Evolutionary conservation across 1,140 invertebrate species (phyloP), one percentile per base, ranked within the genome.

Genomic region (Calephelis virginiensis): DNA sequence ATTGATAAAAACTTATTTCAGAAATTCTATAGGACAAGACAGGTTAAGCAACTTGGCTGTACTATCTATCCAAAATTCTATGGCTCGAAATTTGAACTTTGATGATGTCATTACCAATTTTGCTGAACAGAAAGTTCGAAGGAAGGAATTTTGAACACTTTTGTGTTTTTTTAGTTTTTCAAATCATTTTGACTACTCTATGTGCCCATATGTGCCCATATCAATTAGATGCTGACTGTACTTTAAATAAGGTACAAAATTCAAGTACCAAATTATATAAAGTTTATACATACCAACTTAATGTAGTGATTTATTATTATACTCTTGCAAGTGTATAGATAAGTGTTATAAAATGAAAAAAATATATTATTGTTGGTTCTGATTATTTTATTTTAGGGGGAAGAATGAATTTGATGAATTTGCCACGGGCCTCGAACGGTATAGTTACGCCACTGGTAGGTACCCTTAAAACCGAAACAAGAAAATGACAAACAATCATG

Each of bases 61-160:
- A 67, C 14, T 67, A 37, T 69, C 69, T 38, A 71, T 71, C 37
- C 65, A 74, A 74, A 47, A 69, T 71, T 71, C 69, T 47, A 66
- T 74, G 60, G 70, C 66, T 61, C 60, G 64, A 72, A 61, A 6
- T 68, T 17, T 17, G 17, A 17, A 28, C 28, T 28, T 28, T 28
- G 28, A 28, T 28, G 28, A 28, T 28, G 5, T 69, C 47, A 69
- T 70, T 63, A 49, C 13, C 17, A 74, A 66, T 67, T 74, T 70
- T 74, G 63, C 72, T 46, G 61, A 70, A 74, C 67, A 70, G 38
- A 69, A 69, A 68, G 61, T 49, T 4, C 28, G 5, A 28, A 4
- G 28, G 28, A 28, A 28, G 28, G 28, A 28, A 28, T 28, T 28
- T 1, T 63, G 43, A 63, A 49, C 61, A 63, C 46, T 45, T 63